Evolutionary conservation across 2,797 vertebrate genomes (phyloP).

Genomic region (Telmatherina bonti): DNA sequence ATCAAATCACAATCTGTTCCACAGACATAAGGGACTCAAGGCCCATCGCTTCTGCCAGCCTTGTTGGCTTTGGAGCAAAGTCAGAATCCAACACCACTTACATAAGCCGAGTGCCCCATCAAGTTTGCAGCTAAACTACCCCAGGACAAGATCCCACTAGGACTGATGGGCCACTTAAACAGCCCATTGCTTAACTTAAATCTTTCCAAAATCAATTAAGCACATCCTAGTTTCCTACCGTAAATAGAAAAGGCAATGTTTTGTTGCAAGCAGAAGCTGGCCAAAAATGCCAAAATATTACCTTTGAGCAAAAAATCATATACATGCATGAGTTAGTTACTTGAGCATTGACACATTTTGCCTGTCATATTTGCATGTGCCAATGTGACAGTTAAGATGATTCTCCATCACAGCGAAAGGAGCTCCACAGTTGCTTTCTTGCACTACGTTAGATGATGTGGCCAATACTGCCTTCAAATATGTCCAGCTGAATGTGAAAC

Average conservation of each 20-base stretch:
- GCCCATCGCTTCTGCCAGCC: constrained; percentile 31
- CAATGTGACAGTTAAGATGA: neutral
- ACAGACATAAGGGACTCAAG: constrained; percentile 13
- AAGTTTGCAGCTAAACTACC: constrained; percentile 55
- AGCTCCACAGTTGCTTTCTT: neutral
- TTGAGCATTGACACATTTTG: constrained; percentile 6
- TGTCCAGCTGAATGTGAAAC: neutral
- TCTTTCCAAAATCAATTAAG: constrained; percentile 68
- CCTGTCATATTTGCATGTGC: neutral
- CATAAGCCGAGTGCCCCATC: constrained; percentile 56
- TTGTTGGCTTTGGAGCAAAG: constrained; percentile 47
- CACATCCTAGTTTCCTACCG: constrained; percentile 59
- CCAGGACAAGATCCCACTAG: constrained; percentile 61
- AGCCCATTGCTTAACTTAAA: constrained; percentile 47
- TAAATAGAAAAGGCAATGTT: constrained; percentile 18
- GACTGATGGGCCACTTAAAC: constrained; percentile 68
- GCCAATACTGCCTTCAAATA: neutral
- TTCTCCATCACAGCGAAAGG: neutral
- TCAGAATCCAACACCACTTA: constrained; percentile 68
- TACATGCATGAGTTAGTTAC: constrained; percentile 19
- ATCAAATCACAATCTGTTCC: constrained; percentile 1
- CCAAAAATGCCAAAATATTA: constrained; percentile 29
- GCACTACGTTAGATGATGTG: neutral
- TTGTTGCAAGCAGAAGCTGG: constrained; percentile 23
- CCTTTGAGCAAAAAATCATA: constrained; percentile 9